Conservation (phyloP, 2,113 vertebrate species). For the Aythya baeri region DNA sequence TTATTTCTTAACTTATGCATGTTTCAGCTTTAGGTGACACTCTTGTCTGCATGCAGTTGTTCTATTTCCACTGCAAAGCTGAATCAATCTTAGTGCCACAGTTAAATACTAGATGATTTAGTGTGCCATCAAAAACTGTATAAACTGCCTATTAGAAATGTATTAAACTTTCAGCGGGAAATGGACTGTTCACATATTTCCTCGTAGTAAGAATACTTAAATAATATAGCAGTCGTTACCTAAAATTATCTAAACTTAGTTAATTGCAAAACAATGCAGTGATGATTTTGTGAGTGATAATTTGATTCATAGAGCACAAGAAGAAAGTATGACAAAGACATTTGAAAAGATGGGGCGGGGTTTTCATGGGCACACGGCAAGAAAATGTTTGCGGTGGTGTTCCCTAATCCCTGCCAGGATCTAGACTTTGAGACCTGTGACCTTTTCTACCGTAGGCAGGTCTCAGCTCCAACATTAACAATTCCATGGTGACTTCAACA, state of each 20-base stretch:
- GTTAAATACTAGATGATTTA: constrained; percentile 54
- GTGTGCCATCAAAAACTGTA: constrained; percentile 37
- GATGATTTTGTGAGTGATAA: constrained; percentile 12
- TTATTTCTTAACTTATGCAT: neutral
- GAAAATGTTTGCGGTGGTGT: neutral
- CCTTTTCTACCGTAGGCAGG: neutral
- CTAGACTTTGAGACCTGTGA: neutral
- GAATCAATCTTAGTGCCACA: constrained; percentile 20
- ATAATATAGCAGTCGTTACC: constrained; percentile 27
- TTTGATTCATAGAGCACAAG: constrained; percentile 20
- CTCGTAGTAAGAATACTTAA: neutral
- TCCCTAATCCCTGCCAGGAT: neutral
- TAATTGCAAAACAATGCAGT: constrained; percentile 14
- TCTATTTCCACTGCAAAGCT: neutral
- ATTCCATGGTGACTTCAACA: neutral
- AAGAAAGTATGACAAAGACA: neutral
- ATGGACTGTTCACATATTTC: constrained; percentile 2
- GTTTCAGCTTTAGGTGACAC: neutral
- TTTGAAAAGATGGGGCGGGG: neutral
- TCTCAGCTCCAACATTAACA: neutral
- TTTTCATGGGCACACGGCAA: neutral
- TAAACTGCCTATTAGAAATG: constrained; percentile 31
- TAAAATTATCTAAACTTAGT: constrained; percentile 27
- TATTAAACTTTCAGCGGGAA: constrained; percentile 39
- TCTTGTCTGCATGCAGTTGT: neutral